phyloP scores from a whole-genome alignment of 2,888 invertebrate genomes.

The Phengaris alcon region DNA sequence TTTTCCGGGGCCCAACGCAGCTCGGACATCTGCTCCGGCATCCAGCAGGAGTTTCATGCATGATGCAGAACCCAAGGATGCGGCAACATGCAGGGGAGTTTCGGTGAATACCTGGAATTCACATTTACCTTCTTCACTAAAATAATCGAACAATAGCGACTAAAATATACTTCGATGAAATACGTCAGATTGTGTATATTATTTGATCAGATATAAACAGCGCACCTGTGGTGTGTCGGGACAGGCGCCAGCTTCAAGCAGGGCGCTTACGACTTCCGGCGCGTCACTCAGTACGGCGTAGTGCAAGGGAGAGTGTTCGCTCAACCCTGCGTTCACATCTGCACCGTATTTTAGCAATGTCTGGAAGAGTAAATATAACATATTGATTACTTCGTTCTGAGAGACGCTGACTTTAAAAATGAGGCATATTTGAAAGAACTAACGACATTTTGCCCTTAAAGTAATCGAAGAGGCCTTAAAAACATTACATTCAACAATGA shows the following conservation, averaged over 20 bases:
- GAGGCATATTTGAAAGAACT: too few relatives aligned
- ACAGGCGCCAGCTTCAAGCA: slow-evolving; percentile 87
- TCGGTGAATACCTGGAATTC: slow-evolving; percentile 85
- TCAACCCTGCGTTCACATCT: slow-evolving; percentile 87
- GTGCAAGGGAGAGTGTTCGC: slow-evolving; percentile 87
- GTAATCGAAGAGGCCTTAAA: too few relatives aligned
- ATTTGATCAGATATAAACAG: slow-evolving; percentile 25
- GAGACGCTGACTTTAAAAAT: too few relatives aligned
- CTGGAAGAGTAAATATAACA: slow-evolving; percentile 47
- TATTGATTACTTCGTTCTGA: neutral
- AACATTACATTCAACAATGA: too few relatives aligned
- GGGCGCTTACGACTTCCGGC: slow-evolving; percentile 84
- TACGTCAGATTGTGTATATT: slow-evolving; percentile 24
- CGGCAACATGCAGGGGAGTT: slow-evolving; percentile 90
- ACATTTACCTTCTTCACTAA: neutral
- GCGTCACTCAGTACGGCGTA: slow-evolving; percentile 90
- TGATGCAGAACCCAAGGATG: slow-evolving; percentile 83
- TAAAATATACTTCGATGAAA: neutral
- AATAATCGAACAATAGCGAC: neutral
- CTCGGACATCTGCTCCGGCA: slow-evolving; percentile 88
- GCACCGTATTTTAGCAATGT: slow-evolving; percentile 85
- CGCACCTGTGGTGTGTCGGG: slow-evolving; percentile 89
- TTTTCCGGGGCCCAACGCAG: slow-evolving; percentile 84
- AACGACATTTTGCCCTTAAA: too few relatives aligned
- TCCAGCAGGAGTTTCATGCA: slow-evolving; percentile 86